These are phyloP conservation scores for Nibea coibor DNA, from an alignment of 2,113 vertebrate genomes.

Conservation along the genomic window DNA sequence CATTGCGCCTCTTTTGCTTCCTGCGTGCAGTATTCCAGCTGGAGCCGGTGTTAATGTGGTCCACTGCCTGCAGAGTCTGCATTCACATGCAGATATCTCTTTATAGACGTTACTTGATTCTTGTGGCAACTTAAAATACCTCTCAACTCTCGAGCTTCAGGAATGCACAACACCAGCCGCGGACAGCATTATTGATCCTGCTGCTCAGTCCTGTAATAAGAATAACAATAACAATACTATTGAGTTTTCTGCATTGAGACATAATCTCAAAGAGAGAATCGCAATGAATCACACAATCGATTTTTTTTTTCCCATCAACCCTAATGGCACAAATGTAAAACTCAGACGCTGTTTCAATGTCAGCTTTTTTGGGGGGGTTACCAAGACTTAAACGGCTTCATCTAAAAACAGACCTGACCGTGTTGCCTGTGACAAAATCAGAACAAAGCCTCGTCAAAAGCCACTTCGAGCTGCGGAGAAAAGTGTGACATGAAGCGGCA, in stretches of 20 bases:
- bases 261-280: too few relatives aligned
- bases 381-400: background rate
- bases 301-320: too few relatives aligned
- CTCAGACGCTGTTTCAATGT: background rate
- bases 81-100: too few relatives aligned
- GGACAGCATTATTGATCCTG: background rate
- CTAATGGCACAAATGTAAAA: background rate
- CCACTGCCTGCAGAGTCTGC: too few relatives aligned
- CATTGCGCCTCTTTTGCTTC: too few relatives aligned
- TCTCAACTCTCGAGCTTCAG: background rate
- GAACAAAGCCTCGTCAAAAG: background rate
- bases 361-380: background rate
- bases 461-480: background rate
- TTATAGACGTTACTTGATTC: background rate
- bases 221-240: too few relatives aligned
- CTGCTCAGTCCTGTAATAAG: too few relatives aligned
- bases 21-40: too few relatives aligned
- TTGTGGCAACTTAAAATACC: background rate
- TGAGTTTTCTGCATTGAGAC: too few relatives aligned
- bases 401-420: background rate
- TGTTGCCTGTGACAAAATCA: background rate
- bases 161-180: background rate
- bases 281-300: too few relatives aligned
- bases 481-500: background rate
- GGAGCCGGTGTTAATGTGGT: too few relatives aligned